Conservation (phyloP, 2,888 invertebrate species). For the Coecobrya sp. region DNA sequence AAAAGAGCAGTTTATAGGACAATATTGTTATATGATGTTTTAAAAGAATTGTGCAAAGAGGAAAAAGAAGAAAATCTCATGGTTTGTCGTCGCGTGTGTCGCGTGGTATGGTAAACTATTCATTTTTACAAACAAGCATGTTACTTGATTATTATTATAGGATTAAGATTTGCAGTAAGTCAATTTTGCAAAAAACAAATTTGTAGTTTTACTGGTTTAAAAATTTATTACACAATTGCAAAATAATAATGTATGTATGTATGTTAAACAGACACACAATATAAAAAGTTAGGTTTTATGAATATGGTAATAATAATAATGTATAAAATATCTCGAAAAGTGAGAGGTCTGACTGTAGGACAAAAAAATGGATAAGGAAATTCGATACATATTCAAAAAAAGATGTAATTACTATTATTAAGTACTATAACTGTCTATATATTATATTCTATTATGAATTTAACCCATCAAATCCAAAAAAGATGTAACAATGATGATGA, state of each 20-base stretch:
- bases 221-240: neutral
- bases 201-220: neutral
- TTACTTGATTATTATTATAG: neutral
- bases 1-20: slow-evolving; percentile 30
- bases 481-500: slow-evolving; percentile 56
- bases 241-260: neutral
- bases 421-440: neutral
- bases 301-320: neutral
- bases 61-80: slow-evolving; percentile 8
- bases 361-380: slow-evolving; percentile 27
- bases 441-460: neutral
- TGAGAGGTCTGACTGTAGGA: slow-evolving; percentile 76
- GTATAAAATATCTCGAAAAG: slow-evolving; percentile 17
- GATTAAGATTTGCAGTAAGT: slow-evolving; percentile 8
- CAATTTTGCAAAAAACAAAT: slow-evolving; percentile 37
- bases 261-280: no score
- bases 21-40: slow-evolving; percentile 16
- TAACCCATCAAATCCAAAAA: neutral
- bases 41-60: neutral
- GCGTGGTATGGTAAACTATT: neutral
- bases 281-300: no score
- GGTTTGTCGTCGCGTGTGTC: neutral
- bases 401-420: slow-evolving; percentile 31
- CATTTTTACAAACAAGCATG: neutral
- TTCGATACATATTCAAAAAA: slow-evolving; percentile 66